Conservation (phyloP, 2,113 vertebrate genomes). For the Coreoperca whiteheadi region DNA sequence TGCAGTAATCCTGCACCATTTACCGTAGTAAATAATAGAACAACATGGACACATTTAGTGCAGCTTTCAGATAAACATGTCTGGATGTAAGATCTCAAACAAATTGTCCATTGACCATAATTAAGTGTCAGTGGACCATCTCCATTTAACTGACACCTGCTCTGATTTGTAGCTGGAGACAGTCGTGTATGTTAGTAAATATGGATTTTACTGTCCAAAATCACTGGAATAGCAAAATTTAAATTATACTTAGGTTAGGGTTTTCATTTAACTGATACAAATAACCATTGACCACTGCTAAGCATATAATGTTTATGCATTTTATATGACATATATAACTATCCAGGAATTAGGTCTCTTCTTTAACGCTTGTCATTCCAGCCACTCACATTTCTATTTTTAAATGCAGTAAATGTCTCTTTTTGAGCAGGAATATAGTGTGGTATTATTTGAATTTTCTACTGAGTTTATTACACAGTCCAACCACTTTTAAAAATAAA, state of each 20-base stretch:
- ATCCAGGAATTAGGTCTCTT: background rate
- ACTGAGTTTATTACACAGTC: background rate
- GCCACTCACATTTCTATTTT: background rate
- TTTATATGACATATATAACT: background rate
- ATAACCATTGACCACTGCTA: background rate
- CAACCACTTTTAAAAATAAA: background rate
- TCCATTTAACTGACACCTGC: slow-evolving; percentile 13
- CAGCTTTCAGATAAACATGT: slow-evolving; percentile 5
- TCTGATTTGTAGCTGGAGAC: slow-evolving; percentile 2
- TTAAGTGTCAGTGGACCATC: background rate
- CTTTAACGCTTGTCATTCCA: background rate
- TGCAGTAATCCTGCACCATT: background rate
- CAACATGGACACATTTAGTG: background rate
- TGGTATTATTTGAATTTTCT: background rate
- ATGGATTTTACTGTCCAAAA: slow-evolving; percentile 10
- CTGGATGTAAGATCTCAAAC: background rate
- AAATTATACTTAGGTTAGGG: background rate
- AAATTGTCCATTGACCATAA: background rate
- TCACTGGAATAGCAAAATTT: background rate
- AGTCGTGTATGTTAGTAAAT: background rate
- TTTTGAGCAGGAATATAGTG: background rate
- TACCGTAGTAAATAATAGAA: background rate
- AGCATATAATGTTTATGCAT: too few relatives aligned
- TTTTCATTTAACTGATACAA: slow-evolving; percentile 2
- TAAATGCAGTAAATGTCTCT: background rate